Percentiles rank a stretch among this genome's conserved stretches.
phyloP scores from a whole-genome alignment of 2,113 vertebrate species.

The Eupsittula cactorum region DNA sequence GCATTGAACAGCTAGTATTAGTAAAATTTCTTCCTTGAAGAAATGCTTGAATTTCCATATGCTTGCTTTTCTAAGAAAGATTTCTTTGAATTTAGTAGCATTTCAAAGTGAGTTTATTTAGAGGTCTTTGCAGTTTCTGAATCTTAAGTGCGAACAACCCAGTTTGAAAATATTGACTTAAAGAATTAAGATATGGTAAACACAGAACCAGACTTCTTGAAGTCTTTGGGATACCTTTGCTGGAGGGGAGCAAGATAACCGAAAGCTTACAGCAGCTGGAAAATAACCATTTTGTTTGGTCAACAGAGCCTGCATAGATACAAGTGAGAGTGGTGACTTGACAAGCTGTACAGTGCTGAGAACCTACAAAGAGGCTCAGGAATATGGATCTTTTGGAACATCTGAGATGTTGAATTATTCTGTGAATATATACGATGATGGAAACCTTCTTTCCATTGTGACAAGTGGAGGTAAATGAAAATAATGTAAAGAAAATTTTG shows the following conservation, averaged over 20 bases:
- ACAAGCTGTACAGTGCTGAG: slow-evolving; percentile 83
- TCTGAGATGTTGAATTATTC: slow-evolving; percentile 98
- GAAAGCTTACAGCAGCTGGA: neutral
- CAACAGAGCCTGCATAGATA: slow-evolving; percentile 91
- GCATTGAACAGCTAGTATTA: neutral
- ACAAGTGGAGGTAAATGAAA: slow-evolving; percentile 90
- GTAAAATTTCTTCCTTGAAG: neutral
- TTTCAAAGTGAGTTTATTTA: neutral
- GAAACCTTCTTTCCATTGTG: slow-evolving; percentile 94
- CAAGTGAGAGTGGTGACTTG: slow-evolving; percentile 89
- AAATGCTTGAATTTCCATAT: neutral
- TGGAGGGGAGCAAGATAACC: accelerated
- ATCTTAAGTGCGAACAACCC: neutral
- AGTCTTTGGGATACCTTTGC: neutral
- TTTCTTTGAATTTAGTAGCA: neutral
- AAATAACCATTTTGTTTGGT: neutral
- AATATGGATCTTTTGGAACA: slow-evolving; percentile 90
- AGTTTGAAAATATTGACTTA: neutral
- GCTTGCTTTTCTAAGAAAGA: neutral
- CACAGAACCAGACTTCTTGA: neutral
- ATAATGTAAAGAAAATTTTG: neutral
- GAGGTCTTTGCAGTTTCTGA: neutral
- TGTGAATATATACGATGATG: slow-evolving; percentile 94
- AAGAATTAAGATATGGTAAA: neutral
- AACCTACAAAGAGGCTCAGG: slow-evolving; percentile 90